Percentiles rank a stretch among this genome's conserved stretches.
Evolutionary conservation across 2,113 vertebrate species (phyloP).

Genomic region (Microtus montanus): DNA sequence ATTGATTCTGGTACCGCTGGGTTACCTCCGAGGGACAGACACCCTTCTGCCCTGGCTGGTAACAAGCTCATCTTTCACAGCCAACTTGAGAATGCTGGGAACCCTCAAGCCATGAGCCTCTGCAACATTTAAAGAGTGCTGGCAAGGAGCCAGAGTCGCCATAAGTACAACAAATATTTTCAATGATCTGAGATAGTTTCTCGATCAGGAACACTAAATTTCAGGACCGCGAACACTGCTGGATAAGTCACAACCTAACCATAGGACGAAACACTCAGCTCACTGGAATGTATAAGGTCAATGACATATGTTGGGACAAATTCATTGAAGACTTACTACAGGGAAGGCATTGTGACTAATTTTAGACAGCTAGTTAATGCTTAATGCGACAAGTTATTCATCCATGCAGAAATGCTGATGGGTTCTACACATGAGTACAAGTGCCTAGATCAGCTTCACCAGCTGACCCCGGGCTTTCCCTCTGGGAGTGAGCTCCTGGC

Average conservation of each 20-base stretch:
- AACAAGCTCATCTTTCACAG: neutral
- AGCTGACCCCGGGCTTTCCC: neutral
- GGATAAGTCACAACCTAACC: neutral
- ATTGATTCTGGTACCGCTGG: neutral
- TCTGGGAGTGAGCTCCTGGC: neutral
- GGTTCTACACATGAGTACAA: neutral
- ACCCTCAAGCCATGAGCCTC: neutral
- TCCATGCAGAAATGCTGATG: neutral
- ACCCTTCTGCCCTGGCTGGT: neutral
- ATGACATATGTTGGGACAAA: neutral
- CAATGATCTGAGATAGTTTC: neutral
- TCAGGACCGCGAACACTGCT: neutral
- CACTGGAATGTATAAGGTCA: neutral
- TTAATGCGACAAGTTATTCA: neutral
- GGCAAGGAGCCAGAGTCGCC: neutral
- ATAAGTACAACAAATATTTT: neutral
- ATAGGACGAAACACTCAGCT: neutral
- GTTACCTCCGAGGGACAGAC: neutral
- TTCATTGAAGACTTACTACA: neutral
- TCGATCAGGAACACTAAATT: neutral
- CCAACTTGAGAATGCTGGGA: neutral
- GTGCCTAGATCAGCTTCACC: neutral
- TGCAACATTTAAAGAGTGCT: neutral
- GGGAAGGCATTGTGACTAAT: neutral
- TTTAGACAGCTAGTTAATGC: neutral